Percentiles rank a stretch among this genome's conserved stretches.
phyloP scores from a whole-genome alignment of 2,113 vertebrate genomes.

The Gymnogyps californianus region DNA sequence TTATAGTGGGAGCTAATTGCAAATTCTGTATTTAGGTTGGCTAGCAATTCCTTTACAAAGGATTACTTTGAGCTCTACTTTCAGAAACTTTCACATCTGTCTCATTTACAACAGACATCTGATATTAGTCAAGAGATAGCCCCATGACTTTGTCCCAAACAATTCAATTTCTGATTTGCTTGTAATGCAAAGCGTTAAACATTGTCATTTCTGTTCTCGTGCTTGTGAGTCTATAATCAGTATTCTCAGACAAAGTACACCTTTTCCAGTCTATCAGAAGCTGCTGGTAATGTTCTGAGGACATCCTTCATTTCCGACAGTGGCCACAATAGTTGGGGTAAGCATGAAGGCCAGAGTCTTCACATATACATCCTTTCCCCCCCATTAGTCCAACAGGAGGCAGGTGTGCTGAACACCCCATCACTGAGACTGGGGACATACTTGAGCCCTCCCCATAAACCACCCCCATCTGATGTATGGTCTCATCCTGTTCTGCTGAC shows the following conservation, averaged over 20 bases:
- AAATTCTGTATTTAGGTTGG: background rate
- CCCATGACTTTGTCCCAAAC: background rate
- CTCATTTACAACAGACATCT: background rate
- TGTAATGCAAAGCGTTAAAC: background rate
- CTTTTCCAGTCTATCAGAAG: background rate
- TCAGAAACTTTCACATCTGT: background rate
- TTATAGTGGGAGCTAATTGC: background rate
- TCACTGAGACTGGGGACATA: background rate
- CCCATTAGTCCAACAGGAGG: background rate
- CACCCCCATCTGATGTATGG: rapidly evolving
- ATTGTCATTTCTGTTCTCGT: background rate
- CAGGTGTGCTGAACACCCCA: background rate
- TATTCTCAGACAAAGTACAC: background rate
- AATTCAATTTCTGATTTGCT: background rate
- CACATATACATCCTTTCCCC: background rate
- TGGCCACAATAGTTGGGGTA: background rate
- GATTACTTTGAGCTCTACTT: background rate
- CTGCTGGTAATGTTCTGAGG: background rate
- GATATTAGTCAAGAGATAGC: background rate
- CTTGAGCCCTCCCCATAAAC: background rate
- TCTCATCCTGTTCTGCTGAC: background rate
- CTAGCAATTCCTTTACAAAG: background rate
- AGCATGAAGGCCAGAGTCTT: background rate
- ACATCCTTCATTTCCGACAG: background rate
- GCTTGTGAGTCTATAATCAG: background rate